Evolutionary conservation across 1,140 invertebrate species (phyloP).

Genomic region (Drosophila lacertosa): DNA sequence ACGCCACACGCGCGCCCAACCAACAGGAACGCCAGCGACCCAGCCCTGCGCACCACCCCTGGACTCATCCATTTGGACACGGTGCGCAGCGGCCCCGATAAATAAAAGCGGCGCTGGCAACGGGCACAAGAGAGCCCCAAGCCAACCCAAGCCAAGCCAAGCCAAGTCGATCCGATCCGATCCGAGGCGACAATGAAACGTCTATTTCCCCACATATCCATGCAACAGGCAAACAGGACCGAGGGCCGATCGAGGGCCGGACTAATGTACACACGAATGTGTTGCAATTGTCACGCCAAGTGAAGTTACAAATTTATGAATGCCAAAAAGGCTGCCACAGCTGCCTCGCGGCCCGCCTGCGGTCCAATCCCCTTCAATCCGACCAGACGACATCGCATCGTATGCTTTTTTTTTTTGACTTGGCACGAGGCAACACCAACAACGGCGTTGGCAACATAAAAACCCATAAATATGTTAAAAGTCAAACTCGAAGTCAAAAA

Average conservation of each 20-base stretch:
- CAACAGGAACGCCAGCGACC: slow-evolving; percentile 23
- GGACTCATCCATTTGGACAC: slow-evolving; percentile 64
- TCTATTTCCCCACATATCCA: slow-evolving; percentile 74
- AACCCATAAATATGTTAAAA: slow-evolving; percentile 81
- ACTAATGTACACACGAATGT: slow-evolving; percentile 81
- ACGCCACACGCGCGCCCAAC: slow-evolving; percentile 68
- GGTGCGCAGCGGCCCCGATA: slow-evolving; percentile 74
- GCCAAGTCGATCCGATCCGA: slow-evolving; percentile 13
- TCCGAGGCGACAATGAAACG: slow-evolving; percentile 80
- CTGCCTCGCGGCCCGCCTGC: slow-evolving; percentile 6
- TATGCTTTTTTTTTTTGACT: slow-evolving; percentile 55
- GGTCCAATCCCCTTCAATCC: background rate
- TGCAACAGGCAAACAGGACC: slow-evolving; percentile 24
- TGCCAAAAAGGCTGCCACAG: slow-evolving; percentile 67
- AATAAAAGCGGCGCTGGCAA: slow-evolving; percentile 69
- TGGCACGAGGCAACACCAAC: slow-evolving; percentile 67
- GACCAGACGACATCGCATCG: slow-evolving; percentile 35
- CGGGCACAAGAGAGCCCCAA: slow-evolving; percentile 10
- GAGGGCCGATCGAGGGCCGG: slow-evolving; percentile 58
- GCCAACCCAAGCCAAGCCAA: slow-evolving; percentile 12
- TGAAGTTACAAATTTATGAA: slow-evolving; percentile 84
- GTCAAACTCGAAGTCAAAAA: slow-evolving; percentile 75
- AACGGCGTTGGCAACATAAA: slow-evolving; percentile 44
- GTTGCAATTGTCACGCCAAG: slow-evolving; percentile 84
- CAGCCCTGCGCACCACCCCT: background rate